These are phyloP conservation scores for Hermatobates lingyangjiaoensis DNA, from an alignment of 1,140 invertebrate species.

Conservation along the genomic window DNA sequence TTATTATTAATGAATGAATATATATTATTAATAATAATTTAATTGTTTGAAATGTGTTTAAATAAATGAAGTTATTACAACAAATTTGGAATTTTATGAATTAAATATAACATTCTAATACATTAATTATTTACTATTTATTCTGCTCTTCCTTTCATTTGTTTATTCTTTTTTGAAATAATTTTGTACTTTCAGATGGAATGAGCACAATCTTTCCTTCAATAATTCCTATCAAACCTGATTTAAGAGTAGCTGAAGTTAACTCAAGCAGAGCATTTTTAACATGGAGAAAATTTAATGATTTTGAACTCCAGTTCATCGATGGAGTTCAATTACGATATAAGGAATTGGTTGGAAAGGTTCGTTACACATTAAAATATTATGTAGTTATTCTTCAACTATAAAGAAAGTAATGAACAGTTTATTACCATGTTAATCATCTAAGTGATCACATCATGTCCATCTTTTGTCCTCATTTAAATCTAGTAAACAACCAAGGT, in stretches of 20 bases:
- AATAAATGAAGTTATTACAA: background rate
- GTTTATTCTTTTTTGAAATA: background rate
- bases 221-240: slow-evolving; percentile 46
- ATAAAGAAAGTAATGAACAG: too few species aligned
- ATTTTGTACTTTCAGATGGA: slow-evolving; percentile 15
- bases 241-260: slow-evolving; percentile 46
- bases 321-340: slow-evolving; percentile 52
- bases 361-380: slow-evolving; percentile 14
- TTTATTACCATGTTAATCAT: too few species aligned
- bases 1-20: too few species aligned
- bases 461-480: too few species aligned
- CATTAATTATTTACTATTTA: background rate
- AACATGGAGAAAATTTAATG: slow-evolving; percentile 60
- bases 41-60: slow-evolving; percentile 15
- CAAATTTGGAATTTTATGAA: background rate
- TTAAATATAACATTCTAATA: too few species aligned
- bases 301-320: slow-evolving; percentile 55
- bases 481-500: too few species aligned
- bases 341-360: slow-evolving; percentile 44
- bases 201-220: slow-evolving; percentile 35
- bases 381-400: too few species aligned
- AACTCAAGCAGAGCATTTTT: slow-evolving; percentile 58
- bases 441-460: too few species aligned
- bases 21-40: too few species aligned
- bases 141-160: background rate